Evolutionary conservation across 2,888 invertebrate genomes (phyloP), one percentile per base, ranked within the genome.

Genomic region (Craniophora ligustri): DNA sequence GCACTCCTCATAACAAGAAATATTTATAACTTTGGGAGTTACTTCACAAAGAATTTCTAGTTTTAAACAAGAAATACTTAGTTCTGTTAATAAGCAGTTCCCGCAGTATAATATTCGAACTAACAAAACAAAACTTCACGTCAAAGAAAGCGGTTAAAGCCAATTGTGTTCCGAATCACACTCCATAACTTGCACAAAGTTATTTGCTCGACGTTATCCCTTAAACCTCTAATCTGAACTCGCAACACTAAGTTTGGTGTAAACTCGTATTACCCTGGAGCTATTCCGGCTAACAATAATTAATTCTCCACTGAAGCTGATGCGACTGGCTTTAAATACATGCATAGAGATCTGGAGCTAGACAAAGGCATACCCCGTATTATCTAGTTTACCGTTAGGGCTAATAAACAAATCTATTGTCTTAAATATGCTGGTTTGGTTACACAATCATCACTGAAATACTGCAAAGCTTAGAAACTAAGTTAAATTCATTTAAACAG

Each of bases 221-320:
- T 38, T 63, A 55, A 65, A 46, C 54, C 66, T 34, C 15, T 58
- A 70, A 69, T 66, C 70, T 63, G 39, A 54, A 63, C 49, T 51
- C n/a, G 26, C 41, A 63, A 61, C 55, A 51, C 41, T 55, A 61
- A 61, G 45, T 71, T 67, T 51, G 56, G 63, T 64, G 67, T 61
- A 60, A 59, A 54, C 57, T 50, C 21, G 26, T 62, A 70, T 72
- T 73, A 51, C 72, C 62, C 61, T 39, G 41, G 49, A 63, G 71
- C 66, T 67, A 70, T 65, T 66, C 44, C 44, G 39, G 62, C 58
- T 68, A 60, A 72, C 65, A 67, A 69, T 76, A 71, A 77, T 77
- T 75, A 78, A 78, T 76, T 74, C 55, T 71, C 71, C 60, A 70
- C 44, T 67, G 48, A 59, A 72, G 71, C 62, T 63, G 65, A 59